Conservation (phyloP, 2,888 invertebrate species). For the Labia minor region DNA sequence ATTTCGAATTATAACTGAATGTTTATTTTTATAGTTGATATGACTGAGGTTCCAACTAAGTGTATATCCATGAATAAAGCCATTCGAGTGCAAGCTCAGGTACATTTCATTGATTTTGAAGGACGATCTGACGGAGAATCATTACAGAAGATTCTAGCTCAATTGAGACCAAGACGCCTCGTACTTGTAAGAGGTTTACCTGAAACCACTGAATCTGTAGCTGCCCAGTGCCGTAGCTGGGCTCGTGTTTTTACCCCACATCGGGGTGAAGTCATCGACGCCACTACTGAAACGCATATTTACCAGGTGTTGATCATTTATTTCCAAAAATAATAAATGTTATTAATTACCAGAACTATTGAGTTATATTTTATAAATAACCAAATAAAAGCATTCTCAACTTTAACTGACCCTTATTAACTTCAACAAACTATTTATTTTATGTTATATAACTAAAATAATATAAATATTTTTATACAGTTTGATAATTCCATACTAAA, state of each 20-base stretch:
- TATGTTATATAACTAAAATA: too few species aligned
- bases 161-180: slow-evolving; percentile 68
- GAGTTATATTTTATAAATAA: too few species aligned
- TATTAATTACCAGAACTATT: too few species aligned
- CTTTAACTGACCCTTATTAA: too few species aligned
- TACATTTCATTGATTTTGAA: slow-evolving; percentile 95
- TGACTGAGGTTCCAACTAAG: slow-evolving; percentile 79
- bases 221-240: slow-evolving; percentile 52
- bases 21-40: slow-evolving; percentile 33
- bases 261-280: slow-evolving; percentile 78
- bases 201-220: slow-evolving; percentile 57
- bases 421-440: too few species aligned
- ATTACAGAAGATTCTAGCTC: slow-evolving; percentile 62
- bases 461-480: too few species aligned
- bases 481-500: too few species aligned
- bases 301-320: too few species aligned
- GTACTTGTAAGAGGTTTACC: slow-evolving; percentile 64
- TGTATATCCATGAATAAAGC: slow-evolving; percentile 64
- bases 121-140: slow-evolving; percentile 75
- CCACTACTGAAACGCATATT: slow-evolving; percentile 94
- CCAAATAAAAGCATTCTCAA: too few species aligned
- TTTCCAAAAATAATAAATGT: slow-evolving; percentile 14
- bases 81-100: slow-evolving; percentile 69
- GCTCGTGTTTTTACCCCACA: slow-evolving; percentile 72
- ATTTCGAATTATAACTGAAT: background rate